A percentile compares a stretch with the other conserved stretches of the same genome.
Conservation (phyloP, 2,888 invertebrate genomes). For the Tethea ocularis region DNA sequence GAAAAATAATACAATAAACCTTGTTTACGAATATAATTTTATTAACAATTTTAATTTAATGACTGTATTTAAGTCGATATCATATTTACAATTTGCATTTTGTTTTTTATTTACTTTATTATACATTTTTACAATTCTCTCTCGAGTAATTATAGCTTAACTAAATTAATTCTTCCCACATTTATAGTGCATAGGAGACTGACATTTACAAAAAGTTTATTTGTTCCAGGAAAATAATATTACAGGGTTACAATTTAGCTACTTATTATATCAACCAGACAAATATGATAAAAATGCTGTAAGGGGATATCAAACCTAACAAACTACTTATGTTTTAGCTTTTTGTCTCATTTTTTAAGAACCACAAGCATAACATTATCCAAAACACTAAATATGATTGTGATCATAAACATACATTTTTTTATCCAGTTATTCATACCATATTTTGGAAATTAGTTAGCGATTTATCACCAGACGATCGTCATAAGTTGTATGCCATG, state of each 20-base stretch:
- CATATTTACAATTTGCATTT: constrained; percentile 79
- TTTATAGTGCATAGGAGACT: constrained; percentile 26
- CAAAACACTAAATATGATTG: too few species aligned
- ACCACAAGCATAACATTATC: too few species aligned
- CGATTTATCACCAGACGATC: too few species aligned
- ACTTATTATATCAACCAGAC: not conserved
- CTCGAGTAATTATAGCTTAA: constrained; percentile 49
- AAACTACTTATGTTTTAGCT: not conserved
- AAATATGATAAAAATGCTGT: not conserved
- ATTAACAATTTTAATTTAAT: constrained; percentile 84
- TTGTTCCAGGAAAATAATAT: not conserved
- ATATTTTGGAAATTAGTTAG: too few species aligned
- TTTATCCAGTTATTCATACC: too few species aligned
- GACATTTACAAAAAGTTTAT: constrained; percentile 36
- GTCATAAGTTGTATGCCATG: too few species aligned
- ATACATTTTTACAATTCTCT: constrained; percentile 82
- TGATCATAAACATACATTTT: too few species aligned
- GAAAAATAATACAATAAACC: constrained; percentile 62
- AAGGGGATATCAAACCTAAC: not conserved
- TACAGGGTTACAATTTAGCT: not conserved
- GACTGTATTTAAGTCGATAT: constrained; percentile 82
- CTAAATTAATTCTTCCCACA: constrained; percentile 34
- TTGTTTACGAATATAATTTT: constrained; percentile 84
- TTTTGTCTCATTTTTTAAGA: not conserved
- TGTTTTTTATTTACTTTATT: constrained; percentile 51